These are phyloP conservation scores for Distichodus sexfasciatus DNA, from an alignment of 2,797 vertebrate genomes.

Conservation along the genomic window DNA sequence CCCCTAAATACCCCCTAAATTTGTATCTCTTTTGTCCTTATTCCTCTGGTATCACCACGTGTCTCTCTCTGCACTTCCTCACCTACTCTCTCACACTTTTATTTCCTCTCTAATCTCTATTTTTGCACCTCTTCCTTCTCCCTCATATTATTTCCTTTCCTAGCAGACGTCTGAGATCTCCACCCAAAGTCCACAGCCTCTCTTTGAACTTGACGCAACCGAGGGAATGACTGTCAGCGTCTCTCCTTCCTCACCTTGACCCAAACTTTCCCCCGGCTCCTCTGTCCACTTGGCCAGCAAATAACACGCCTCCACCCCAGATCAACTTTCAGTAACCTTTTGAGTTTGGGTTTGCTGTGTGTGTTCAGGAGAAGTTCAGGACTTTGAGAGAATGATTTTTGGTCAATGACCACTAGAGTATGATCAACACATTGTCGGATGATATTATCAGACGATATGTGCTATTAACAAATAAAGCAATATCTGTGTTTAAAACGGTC, in stretches of 20 bases:
- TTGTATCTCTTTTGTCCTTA: slow-evolving; percentile 4
- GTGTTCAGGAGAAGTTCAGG: too few relatives aligned
- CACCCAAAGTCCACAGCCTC: background rate
- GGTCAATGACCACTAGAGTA: too few relatives aligned
- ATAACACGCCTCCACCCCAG: background rate
- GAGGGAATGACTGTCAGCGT: background rate
- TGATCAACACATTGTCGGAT: too few relatives aligned
- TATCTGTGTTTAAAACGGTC: too few relatives aligned
- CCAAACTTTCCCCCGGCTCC: background rate
- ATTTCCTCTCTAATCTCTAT: background rate
- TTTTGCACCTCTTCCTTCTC: background rate
- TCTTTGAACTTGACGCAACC: background rate
- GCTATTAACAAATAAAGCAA: too few relatives aligned
- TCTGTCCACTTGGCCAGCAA: slow-evolving; percentile 22
- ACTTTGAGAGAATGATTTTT: too few relatives aligned
- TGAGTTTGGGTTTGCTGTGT: too few relatives aligned
- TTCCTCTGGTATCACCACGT: background rate
- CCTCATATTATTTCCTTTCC: background rate
- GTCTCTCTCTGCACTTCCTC: background rate
- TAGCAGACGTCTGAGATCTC: background rate
- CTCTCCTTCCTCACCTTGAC: background rate
- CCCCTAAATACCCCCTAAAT: too few relatives aligned
- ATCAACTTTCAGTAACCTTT: slow-evolving; percentile 13
- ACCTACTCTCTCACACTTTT: background rate
- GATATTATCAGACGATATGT: too few relatives aligned